Conservation (phyloP, 2,888 invertebrate species). For the Tuberolachnus salignus region DNA sequence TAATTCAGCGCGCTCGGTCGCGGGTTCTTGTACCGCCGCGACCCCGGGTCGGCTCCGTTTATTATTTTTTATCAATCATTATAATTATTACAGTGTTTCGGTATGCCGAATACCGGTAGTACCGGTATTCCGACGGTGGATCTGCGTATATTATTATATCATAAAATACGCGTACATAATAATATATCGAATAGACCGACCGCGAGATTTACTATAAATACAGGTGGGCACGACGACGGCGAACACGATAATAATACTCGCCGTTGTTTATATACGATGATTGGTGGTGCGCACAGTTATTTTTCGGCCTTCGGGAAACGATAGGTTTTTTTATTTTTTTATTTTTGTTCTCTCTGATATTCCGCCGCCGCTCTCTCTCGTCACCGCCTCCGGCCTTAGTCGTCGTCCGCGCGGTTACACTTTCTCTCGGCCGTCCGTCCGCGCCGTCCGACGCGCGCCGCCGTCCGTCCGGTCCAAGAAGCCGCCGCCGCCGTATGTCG, state of each 20-base stretch:
- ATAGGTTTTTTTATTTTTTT: neutral
- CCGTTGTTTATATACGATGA: neutral
- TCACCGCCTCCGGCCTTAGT: neutral
- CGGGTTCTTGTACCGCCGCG: too few relatives aligned
- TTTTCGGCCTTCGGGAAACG: conserved; percentile 25
- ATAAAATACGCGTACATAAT: too few relatives aligned
- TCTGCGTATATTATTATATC: too few relatives aligned
- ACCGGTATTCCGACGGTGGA: conserved; percentile 20
- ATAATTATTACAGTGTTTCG: too few relatives aligned
- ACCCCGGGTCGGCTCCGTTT: too few relatives aligned
- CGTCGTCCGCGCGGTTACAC: neutral
- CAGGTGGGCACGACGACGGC: too few relatives aligned
- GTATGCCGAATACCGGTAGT: conserved; percentile 1
- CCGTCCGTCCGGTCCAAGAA: neutral
- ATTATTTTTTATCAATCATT: too few relatives aligned
- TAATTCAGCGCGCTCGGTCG: too few relatives aligned
- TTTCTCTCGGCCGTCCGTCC: neutral
- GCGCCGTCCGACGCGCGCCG: neutral
- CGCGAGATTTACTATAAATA: too few relatives aligned
- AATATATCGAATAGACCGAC: too few relatives aligned
- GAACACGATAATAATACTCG: neutral
- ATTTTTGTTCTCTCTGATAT: too few relatives aligned
- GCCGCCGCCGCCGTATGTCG: neutral
- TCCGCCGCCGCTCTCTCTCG: conserved; percentile 23
- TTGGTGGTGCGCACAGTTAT: neutral